Evolutionary conservation across 2,113 vertebrate genomes (phyloP).

Genomic region (Rostratula benghalensis): DNA sequence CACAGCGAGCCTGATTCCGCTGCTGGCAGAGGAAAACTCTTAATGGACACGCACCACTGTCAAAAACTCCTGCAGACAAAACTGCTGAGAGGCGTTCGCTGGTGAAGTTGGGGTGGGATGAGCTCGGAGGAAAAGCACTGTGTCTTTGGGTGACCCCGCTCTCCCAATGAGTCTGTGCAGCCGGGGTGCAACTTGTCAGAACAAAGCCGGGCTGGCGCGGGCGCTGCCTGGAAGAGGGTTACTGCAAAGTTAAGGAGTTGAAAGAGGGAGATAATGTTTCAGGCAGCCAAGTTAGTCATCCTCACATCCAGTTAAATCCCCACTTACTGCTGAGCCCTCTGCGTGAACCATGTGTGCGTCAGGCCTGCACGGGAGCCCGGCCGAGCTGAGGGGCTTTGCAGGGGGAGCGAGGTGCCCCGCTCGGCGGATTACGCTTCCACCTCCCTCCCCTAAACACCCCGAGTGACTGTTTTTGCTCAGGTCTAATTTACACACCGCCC

Average conservation of each 20-base stretch:
- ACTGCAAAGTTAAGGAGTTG: slow-evolving; percentile 13
- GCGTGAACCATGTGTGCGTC: neutral
- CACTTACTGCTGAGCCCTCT: neutral
- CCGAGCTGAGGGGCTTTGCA: neutral
- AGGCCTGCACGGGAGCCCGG: neutral
- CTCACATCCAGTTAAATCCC: slow-evolving; percentile 1
- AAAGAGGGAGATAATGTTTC: slow-evolving; percentile 35
- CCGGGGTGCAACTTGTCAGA: slow-evolving; percentile 27
- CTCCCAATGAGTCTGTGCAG: neutral
- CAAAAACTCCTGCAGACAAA: slow-evolving; percentile 16
- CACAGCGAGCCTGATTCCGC: neutral
- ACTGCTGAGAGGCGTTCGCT: neutral
- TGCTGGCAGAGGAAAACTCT: neutral
- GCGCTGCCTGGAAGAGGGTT: neutral
- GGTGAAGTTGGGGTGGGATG: slow-evolving; percentile 10
- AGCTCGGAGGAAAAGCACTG: neutral
- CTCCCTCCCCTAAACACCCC: neutral
- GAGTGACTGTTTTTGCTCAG: neutral
- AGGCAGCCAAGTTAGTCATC: slow-evolving; percentile 31
- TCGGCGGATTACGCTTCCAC: neutral
- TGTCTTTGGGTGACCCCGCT: slow-evolving; percentile 1
- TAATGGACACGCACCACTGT: neutral
- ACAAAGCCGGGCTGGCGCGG: slow-evolving; percentile 13
- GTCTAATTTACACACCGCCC: neutral
- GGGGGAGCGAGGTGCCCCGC: neutral